phyloP scores from a whole-genome alignment of 2,888 invertebrate species.

The Xanthorhoe spadicearia region DNA sequence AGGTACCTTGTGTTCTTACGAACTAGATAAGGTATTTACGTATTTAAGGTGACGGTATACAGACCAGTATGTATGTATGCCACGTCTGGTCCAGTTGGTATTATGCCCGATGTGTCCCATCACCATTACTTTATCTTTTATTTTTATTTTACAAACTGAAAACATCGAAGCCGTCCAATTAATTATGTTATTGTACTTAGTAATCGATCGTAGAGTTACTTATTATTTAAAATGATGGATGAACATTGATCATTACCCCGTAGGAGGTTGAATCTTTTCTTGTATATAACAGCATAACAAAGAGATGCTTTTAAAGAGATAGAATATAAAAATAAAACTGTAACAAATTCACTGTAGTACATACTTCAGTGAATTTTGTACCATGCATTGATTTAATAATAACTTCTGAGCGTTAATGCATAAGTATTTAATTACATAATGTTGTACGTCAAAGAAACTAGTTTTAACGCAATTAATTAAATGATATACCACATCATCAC shows the following conservation, averaged over 20 bases:
- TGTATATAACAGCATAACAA: neutral
- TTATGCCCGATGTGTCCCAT: neutral
- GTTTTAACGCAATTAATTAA: conserved; percentile 20
- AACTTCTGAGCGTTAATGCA: neutral
- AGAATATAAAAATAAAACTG: neutral
- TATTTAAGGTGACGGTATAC: conserved; percentile 19
- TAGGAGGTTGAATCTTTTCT: conserved; percentile 1
- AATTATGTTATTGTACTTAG: conserved; percentile 35
- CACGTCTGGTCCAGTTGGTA: neutral
- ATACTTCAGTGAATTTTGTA: neutral
- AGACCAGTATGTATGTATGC: neutral
- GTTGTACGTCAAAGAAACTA: conserved; percentile 8
- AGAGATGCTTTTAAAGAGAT: neutral
- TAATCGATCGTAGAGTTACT: neutral
- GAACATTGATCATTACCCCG: neutral
- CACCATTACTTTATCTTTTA: conserved; percentile 31
- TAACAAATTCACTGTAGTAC: neutral
- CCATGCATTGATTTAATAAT: neutral
- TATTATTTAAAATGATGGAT: neutral
- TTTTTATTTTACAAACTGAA: conserved; percentile 32
- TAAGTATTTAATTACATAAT: neutral
- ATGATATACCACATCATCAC: conserved; percentile 67
- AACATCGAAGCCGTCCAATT: conserved; percentile 76
- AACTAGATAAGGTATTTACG: conserved; percentile 51
- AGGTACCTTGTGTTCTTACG: conserved; percentile 59